Evolutionary conservation across 2,113 vertebrate species (phyloP).

Genomic region (Reinhardtius hippoglossoides): DNA sequence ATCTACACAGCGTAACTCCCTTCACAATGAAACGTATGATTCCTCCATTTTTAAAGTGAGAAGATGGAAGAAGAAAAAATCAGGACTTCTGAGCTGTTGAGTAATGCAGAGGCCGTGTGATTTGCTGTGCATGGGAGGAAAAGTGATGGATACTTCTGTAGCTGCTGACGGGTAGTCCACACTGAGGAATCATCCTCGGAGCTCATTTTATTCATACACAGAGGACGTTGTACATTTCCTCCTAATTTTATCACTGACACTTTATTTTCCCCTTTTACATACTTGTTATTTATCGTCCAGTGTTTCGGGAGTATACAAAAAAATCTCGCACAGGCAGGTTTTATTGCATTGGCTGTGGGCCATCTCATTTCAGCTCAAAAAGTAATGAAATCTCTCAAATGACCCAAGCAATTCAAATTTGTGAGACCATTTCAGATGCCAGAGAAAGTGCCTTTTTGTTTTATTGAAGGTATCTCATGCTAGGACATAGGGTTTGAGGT

Average conservation of each 20-base stretch:
- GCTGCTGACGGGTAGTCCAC: conserved; percentile 29
- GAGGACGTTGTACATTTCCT: conserved; percentile 50
- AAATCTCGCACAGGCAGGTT: conserved; percentile 50
- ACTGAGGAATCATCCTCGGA: conserved; percentile 43
- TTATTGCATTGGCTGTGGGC: conserved; percentile 71
- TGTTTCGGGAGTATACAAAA: conserved; percentile 35
- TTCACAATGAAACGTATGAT: conserved; percentile 58
- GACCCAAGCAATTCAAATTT: conserved; percentile 72
- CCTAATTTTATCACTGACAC: conserved; percentile 63
- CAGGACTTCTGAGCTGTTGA: conserved; percentile 32
- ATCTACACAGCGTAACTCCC: conserved; percentile 60
- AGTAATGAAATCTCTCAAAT: conserved; percentile 76
- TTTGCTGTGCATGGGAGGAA: conserved; percentile 33
- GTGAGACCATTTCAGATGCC: conserved; percentile 66
- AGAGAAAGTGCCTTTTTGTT: conserved; percentile 56
- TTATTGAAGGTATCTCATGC: conserved; percentile 32
- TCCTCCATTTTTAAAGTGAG: conserved; percentile 42
- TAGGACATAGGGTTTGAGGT: conserved; percentile 24
- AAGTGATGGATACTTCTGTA: conserved; percentile 45
- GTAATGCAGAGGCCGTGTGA: conserved; percentile 29
- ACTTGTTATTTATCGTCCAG: conserved; percentile 48
- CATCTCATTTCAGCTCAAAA: conserved; percentile 71
- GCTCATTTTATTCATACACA: conserved; percentile 55
- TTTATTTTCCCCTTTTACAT: conserved; percentile 30
- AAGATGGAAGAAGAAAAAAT: neutral